Percentiles rank a stretch among this genome's conserved stretches.
phyloP scores from a whole-genome alignment of 2,797 vertebrate genomes.

The Epinephelus awoara region DNA sequence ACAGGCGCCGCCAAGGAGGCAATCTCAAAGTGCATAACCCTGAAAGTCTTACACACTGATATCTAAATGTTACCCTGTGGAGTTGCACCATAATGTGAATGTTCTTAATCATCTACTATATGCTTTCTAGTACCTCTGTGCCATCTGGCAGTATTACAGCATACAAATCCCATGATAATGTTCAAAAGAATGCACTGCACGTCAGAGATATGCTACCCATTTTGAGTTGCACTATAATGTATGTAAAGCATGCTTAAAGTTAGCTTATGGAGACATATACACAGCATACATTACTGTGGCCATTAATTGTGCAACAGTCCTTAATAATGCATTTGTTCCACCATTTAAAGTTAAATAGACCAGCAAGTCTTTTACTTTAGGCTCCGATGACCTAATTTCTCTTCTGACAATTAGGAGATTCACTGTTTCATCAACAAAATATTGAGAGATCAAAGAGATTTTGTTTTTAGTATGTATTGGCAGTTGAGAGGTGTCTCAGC shows the following conservation, averaged over 20 bases:
- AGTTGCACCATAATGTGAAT: conserved; percentile 58
- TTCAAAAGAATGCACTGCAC: conserved; percentile 37
- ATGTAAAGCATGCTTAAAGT: conserved; percentile 23
- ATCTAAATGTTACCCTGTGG: conserved; percentile 62
- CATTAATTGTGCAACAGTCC: conserved; percentile 29
- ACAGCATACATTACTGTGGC: not conserved
- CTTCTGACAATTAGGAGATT: not conserved
- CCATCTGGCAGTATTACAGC: conserved; percentile 55
- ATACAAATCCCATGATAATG: conserved; percentile 31
- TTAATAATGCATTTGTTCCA: conserved; percentile 20
- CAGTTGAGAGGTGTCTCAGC: not conserved
- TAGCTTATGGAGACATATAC: conserved; percentile 11
- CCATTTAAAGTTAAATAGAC: conserved; percentile 24
- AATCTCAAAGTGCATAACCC: conserved; percentile 69
- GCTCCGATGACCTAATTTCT: conserved; percentile 10
- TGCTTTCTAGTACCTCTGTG: conserved; percentile 37
- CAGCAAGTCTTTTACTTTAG: not conserved
- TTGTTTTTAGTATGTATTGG: not conserved
- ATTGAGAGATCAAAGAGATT: conserved; percentile 6
- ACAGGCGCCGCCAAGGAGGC: conserved; percentile 63
- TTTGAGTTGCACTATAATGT: conserved; percentile 25
- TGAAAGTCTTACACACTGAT: conserved; percentile 57
- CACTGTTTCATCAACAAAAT: conserved; percentile 6
- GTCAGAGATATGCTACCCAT: conserved; percentile 27
- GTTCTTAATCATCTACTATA: conserved; percentile 55